Evolutionary conservation across 2,797 vertebrate species (phyloP), one percentile per base, ranked within the genome.

Genomic region (Peromyscus attwateri): DNA sequence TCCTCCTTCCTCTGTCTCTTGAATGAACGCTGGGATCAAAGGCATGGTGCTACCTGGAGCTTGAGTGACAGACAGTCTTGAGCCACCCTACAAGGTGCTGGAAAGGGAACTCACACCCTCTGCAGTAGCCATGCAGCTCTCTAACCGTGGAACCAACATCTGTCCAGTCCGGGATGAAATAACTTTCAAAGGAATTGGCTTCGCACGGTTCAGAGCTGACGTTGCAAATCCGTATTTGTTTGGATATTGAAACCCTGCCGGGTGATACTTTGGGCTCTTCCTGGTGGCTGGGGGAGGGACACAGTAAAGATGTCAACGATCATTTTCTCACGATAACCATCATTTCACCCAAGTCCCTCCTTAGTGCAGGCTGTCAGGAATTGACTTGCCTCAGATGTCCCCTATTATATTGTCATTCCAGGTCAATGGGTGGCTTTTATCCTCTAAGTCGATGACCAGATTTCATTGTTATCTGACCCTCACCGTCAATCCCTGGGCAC

Each of bases 401-500:
- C 13, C 64, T 55, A 40, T 37, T 29, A 34, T 62, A 3, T 29
- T 64, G 7, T 13, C 11, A 4, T 55, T 43, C 29, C 1, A 34
- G 29, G 77, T n/a, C 64, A 23, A 13, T 66, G 55, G 19, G 37
- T 21, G 27, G 27, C 2, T 66, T 66, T 70, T 52, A 70, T 70
- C 21, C 43, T 68, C 31, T 17, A 68, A 68, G 43, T 43, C 16
- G 1, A 31, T 34, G 82, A 46, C 11, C 6, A 66, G 82, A 68
- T 85, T 34, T 68, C 40, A 4, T 68, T 68, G 82, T 85, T 25
- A 70, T 37, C 84, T 87, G 34, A 49, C 23, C 46, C 49, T 73
- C 34, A 37, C 57, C 76, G 95, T 64, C 71, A 17, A 25, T 57
- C 94, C 95, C 43, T 64, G 2, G 66, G n/a, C 94, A 93, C 60